Evolutionary conservation across 2,888 invertebrate genomes (phyloP).

Genomic region (Drosophila borborema): DNA sequence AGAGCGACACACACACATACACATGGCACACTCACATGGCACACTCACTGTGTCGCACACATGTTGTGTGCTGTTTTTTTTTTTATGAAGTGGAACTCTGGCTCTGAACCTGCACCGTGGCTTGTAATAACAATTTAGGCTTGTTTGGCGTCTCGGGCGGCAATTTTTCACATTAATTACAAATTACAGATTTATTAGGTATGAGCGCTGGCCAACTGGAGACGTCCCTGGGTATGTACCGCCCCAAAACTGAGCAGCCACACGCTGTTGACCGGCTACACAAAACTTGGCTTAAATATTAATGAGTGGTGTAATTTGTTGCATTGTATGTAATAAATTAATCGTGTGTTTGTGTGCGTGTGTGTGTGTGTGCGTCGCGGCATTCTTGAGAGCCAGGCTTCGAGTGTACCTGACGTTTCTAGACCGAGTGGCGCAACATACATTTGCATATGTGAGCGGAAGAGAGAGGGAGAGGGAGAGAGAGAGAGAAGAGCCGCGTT

Average conservation of each 20-base stretch:
- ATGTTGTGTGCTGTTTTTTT: conserved; percentile 61
- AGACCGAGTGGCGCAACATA: conserved; percentile 57
- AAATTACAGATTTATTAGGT: conserved; percentile 82
- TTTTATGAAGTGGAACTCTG: conserved; percentile 49
- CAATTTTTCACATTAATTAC: conserved; percentile 83
- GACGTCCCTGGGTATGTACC: conserved; percentile 43
- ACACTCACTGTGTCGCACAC: conserved; percentile 13
- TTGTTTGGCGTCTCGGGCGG: conserved; percentile 75
- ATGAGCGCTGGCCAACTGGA: conserved; percentile 47
- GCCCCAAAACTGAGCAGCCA: conserved; percentile 41
- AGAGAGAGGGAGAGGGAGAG: too few relatives aligned
- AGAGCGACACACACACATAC: conserved; percentile 32
- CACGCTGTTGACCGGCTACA: conserved; percentile 51
- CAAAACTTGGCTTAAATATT: conserved; percentile 79
- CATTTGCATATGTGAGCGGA: conserved; percentile 65
- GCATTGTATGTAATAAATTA: conserved; percentile 81
- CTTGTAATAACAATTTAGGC: conserved; percentile 78
- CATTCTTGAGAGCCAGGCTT: conserved; percentile 45
- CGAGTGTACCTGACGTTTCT: conserved; percentile 51
- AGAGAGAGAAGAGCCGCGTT: too few relatives aligned
- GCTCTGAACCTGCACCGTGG: conserved; percentile 40
- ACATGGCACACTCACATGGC: background rate
- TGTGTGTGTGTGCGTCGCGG: conserved; percentile 67
- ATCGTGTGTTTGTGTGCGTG: conserved; percentile 72
- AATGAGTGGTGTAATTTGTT: conserved; percentile 81